A percentile compares a stretch with the other conserved stretches of the same genome.
These are phyloP conservation scores for Helarctos malayanus DNA, from an alignment of 2,797 vertebrate species.

Conservation along the genomic window DNA sequence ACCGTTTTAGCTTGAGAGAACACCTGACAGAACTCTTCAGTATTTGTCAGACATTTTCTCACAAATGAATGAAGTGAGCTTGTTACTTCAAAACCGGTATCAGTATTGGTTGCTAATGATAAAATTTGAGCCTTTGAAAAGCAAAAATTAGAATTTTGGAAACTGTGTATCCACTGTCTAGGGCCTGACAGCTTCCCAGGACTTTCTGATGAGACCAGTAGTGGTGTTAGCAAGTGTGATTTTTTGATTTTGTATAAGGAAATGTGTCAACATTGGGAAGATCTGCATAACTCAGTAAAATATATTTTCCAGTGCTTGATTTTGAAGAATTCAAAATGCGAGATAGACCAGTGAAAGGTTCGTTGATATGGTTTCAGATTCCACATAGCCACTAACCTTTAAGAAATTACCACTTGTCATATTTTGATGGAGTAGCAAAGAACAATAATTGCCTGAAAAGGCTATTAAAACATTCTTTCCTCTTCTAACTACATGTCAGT, in stretches of 20 bases:
- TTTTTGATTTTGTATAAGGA: neutral
- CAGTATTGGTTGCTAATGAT: neutral
- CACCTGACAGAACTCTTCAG: neutral
- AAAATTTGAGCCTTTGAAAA: constrained; percentile 35
- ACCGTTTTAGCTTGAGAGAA: neutral
- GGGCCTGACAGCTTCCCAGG: neutral
- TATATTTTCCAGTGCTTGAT: constrained; percentile 4
- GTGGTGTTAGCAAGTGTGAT: neutral
- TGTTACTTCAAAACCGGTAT: constrained; percentile 35
- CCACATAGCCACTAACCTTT: neutral
- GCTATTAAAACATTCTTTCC: neutral
- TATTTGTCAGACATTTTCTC: constrained; percentile 17
- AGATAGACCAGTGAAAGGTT: neutral
- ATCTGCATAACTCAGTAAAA: neutral
- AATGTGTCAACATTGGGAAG: neutral
- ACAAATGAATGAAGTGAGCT: constrained; percentile 30
- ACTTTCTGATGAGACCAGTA: neutral
- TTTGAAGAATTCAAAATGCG: constrained; percentile 34
- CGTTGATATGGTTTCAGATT: neutral
- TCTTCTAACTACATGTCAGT: neutral
- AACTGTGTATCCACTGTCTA: constrained; percentile 6
- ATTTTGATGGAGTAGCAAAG: neutral
- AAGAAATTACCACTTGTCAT: constrained; percentile 3
- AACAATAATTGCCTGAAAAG: neutral
- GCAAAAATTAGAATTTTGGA: neutral